Percentiles rank a stretch among this genome's conserved stretches.
These are phyloP conservation scores for Plagiodera versicolora DNA, from an alignment of 2,888 invertebrate species.

Conservation along the genomic window DNA sequence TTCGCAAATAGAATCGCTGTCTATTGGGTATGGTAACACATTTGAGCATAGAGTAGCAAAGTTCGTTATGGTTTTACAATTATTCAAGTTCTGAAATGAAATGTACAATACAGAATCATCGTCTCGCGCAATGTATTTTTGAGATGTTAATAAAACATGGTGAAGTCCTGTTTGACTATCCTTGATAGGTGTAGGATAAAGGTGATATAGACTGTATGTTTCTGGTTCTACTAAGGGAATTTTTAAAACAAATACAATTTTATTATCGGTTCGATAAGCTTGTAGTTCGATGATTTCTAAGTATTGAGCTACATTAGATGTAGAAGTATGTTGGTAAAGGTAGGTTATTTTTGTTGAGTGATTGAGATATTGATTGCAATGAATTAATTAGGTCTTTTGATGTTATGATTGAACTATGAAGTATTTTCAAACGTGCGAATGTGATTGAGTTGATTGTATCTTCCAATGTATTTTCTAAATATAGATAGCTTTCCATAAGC, in stretches of 20 bases:
- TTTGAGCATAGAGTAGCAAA: too few species aligned
- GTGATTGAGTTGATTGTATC: conserved; percentile 1
- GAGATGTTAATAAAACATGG: conserved; percentile 2
- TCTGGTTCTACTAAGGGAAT: neutral
- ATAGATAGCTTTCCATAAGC: conserved; percentile 9
- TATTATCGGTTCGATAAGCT: neutral
- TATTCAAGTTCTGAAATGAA: too few species aligned
- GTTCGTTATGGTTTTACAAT: too few species aligned
- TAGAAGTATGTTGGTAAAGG: neutral
- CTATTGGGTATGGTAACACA: too few species aligned
- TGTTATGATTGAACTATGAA: conserved; percentile 1
- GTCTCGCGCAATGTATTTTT: conserved; percentile 1
- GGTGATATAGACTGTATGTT: neutral
- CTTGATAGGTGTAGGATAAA: neutral
- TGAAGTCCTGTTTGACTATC: conserved; percentile 7
- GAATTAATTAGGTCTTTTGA: neutral
- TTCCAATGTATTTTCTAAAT: neutral
- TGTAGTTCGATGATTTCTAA: conserved; percentile 4
- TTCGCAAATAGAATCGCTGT: too few species aligned
- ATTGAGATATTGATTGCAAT: conserved; percentile 1
- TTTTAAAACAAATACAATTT: neutral
- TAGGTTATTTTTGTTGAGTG: conserved; percentile 4
- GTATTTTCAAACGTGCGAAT: conserved; percentile 2
- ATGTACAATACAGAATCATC: neutral
- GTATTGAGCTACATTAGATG: conserved; percentile 1